Percentiles rank a stretch among this genome's conserved stretches.
These are phyloP conservation scores for Podarcis muralis DNA, from an alignment of 2,113 vertebrate species.

Conservation along the genomic window DNA sequence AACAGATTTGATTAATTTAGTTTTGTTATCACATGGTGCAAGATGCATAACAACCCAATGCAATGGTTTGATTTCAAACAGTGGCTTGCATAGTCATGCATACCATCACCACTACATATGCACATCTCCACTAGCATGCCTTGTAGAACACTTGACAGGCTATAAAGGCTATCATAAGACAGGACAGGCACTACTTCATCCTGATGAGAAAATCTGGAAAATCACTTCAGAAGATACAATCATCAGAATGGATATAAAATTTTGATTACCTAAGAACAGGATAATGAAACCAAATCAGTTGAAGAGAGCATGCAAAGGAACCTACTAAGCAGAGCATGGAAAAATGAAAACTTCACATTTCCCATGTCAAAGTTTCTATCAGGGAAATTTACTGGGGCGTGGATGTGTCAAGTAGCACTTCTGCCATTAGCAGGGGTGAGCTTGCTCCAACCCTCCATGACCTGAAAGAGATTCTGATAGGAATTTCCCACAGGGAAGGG, in stretches of 20 bases:
- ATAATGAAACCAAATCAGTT: conserved; percentile 37
- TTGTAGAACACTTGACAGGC: conserved; percentile 23
- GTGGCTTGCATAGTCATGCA: neutral
- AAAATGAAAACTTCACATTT: neutral
- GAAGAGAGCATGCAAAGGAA: neutral
- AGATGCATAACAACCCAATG: neutral
- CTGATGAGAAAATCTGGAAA: conserved; percentile 30
- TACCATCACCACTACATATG: neutral
- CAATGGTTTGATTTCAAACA: neutral
- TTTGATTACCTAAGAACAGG: conserved; percentile 44
- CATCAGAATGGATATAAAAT: conserved; percentile 47
- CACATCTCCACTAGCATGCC: neutral
- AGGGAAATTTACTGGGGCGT: neutral
- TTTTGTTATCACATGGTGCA: neutral
- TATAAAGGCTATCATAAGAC: conserved; percentile 17
- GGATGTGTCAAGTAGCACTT: neutral
- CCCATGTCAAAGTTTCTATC: neutral
- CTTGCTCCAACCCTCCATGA: no score
- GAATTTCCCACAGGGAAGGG: no score
- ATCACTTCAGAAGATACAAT: conserved; percentile 7
- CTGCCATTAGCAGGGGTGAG: no score
- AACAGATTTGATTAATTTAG: neutral
- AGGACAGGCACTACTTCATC: conserved; percentile 34
- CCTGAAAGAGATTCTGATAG: no score
- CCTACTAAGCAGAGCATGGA: neutral